phyloP scores from a whole-genome alignment of 2,113 vertebrate genomes.

The Camarhynchus parvulus region DNA sequence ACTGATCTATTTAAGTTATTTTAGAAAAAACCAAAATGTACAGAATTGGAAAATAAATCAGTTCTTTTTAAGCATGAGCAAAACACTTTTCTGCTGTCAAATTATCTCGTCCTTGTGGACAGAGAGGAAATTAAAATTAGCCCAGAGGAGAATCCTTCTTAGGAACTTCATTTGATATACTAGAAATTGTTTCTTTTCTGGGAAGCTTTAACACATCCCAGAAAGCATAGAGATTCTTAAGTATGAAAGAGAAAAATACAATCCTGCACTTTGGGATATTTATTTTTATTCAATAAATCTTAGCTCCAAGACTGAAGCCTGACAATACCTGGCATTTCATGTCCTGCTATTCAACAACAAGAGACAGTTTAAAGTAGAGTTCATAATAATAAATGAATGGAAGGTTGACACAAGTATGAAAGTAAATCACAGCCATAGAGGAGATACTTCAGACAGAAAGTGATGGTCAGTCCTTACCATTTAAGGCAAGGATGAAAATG shows the following conservation, averaged over 20 bases:
- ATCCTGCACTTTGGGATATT: conserved; percentile 42
- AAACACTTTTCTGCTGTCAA: conserved; percentile 51
- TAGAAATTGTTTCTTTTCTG: conserved; percentile 56
- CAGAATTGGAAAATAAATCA: conserved; percentile 52
- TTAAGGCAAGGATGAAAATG: conserved; percentile 51
- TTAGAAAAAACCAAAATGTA: conserved; percentile 40
- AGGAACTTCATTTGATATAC: conserved; percentile 53
- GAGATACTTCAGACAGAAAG: background rate
- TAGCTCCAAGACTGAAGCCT: background rate
- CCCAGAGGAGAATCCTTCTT: conserved; percentile 23
- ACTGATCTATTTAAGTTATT: conserved; percentile 58
- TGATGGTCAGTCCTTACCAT: conserved; percentile 38
- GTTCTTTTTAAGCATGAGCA: conserved; percentile 54
- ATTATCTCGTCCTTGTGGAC: conserved; percentile 53
- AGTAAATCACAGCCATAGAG: background rate
- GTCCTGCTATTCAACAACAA: conserved; percentile 31
- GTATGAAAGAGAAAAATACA: conserved; percentile 60
- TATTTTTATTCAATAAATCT: conserved; percentile 61
- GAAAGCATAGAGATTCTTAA: conserved; percentile 70
- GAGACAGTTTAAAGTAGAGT: conserved; percentile 52
- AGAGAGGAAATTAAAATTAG: conserved; percentile 62
- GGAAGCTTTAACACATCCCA: conserved; percentile 53
- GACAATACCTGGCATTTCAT: conserved; percentile 58
- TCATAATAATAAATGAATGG: conserved; percentile 65
- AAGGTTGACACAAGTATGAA: background rate